phyloP scores from a whole-genome alignment of 2,888 invertebrate species.

The Chirona hameri region DNA sequence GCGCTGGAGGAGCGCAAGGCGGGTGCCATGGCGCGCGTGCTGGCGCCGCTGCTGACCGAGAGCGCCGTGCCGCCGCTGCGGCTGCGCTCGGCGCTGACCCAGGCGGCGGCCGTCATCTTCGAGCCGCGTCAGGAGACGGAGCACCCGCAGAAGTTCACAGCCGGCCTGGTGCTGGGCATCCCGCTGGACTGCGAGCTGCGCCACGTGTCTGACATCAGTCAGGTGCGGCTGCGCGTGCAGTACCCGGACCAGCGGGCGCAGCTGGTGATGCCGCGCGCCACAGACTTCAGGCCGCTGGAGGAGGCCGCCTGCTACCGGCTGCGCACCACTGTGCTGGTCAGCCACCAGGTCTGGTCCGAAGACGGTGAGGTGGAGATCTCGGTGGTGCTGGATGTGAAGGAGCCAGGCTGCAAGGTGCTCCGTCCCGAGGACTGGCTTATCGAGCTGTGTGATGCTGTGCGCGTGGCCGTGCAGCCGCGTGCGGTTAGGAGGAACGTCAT shows the following conservation, averaged over 20 bases:
- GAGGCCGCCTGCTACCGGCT: slow-evolving; percentile 55
- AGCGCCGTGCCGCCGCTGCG: slow-evolving; percentile 62
- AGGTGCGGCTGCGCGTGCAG: slow-evolving; percentile 71
- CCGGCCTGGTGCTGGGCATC: slow-evolving; percentile 82
- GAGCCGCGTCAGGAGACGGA: slow-evolving; percentile 26
- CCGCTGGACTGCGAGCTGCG: slow-evolving; percentile 81
- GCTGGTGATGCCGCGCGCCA: slow-evolving; percentile 65
- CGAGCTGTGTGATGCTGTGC: neutral
- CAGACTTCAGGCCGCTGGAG: slow-evolving; percentile 44
- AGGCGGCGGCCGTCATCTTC: slow-evolving; percentile 11
- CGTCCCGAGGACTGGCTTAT: neutral
- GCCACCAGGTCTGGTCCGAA: slow-evolving; percentile 84
- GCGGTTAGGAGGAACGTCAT: neutral
- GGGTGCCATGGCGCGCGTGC: slow-evolving; percentile 69
- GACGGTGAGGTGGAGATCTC: slow-evolving; percentile 83
- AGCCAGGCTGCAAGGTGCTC: slow-evolving; percentile 8
- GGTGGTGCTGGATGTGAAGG: slow-evolving; percentile 68
- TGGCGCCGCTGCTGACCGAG: slow-evolving; percentile 70
- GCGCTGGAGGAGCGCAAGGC: slow-evolving; percentile 78
- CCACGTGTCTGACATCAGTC: slow-evolving; percentile 67
- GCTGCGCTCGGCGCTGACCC: neutral
- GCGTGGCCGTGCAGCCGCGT: slow-evolving; percentile 25
- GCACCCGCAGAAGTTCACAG: slow-evolving; percentile 68
- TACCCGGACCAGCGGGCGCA: slow-evolving; percentile 90
- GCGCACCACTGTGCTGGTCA: slow-evolving; percentile 79